Evolutionary conservation across 2,113 vertebrate species (phyloP), one percentile per base, ranked within the genome.

Genomic region (Macrotus californicus): DNA sequence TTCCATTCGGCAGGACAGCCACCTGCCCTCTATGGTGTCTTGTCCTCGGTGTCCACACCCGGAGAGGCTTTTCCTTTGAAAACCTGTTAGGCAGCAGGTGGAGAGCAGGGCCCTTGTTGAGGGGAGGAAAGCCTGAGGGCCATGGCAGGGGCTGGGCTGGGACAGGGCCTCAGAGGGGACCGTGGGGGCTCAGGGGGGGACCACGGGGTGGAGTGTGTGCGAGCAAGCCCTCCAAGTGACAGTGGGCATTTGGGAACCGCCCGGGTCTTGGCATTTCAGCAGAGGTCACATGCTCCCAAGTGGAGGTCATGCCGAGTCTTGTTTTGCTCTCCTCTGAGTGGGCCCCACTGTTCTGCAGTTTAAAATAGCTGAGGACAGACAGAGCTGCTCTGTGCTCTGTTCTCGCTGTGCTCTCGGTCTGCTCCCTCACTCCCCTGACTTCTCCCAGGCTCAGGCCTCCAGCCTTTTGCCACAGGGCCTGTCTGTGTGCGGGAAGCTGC

Each of bases 381-480:
- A 93, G 95, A 92, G 61, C 89, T 87, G 86, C 87, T 83, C 94
- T 92, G 67, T 94, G 69, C 95, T 91, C 19, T 41, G 56, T 6
- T 89, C 89, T 94, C 90, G 91, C 83, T 43, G 1, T 41, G 92
- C 72, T 76, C 70, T 59, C 48, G 89, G 16, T 31, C 31, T 43
- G 54, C 77, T 54, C 54, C 10, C 34, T 31, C 39, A 5, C 48
- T 91, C 54, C 56, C 69, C 70, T 39, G 43, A 0, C 36, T 94
- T 4, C 2, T 88, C 61, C 61, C 48, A 3, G 31, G 21, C 36
- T 1, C 22, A 24, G 19, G 59, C 31, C 12, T 7, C 72, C 15
- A 19, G 16, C 48, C 43, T 36, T 24, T 84, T 64, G 36, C 36
- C 46, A 12, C 14, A 80, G 73, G 56, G n/a, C 39, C 52, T 87